These are phyloP conservation scores for Apodemus sylvaticus DNA, from an alignment of 2,113 vertebrate species.

Conservation along the genomic window DNA sequence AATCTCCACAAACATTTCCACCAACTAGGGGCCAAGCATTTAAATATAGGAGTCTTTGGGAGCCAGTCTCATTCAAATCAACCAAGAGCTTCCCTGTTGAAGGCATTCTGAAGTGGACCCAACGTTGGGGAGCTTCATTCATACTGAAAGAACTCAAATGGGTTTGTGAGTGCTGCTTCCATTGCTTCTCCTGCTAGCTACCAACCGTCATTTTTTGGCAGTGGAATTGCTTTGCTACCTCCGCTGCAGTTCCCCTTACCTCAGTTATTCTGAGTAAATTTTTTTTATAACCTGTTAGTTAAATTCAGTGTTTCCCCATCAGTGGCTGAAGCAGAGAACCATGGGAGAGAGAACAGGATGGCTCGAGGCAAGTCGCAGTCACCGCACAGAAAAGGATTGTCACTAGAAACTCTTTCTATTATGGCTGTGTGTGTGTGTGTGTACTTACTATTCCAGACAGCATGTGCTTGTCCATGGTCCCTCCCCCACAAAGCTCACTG, in stretches of 20 bases:
- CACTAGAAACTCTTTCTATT: not conserved
- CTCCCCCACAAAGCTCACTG: not conserved
- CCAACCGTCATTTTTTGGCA: not conserved
- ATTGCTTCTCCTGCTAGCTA: not conserved
- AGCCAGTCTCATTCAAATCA: not conserved
- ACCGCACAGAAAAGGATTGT: not conserved
- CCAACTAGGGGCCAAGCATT: not conserved
- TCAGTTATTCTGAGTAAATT: slow-evolving; percentile 20
- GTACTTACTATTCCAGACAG: not conserved
- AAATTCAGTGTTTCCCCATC: not conserved
- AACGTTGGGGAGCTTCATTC: not conserved
- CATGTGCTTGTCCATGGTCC: not conserved
- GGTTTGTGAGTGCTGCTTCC: not conserved
- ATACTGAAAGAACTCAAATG: not conserved
- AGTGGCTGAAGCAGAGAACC: not conserved
- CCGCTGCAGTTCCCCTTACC: not conserved
- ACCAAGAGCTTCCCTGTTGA: not conserved
- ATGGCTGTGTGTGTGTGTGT: rapidly evolving
- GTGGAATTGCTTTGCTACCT: not conserved
- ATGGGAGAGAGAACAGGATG: not conserved
- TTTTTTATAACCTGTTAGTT: not conserved
- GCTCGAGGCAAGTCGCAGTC: not conserved
- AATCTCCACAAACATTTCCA: not conserved
- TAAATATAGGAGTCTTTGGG: too few relatives aligned
- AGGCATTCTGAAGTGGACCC: not conserved